Evolutionary conservation across 2,888 invertebrate species (phyloP), one percentile per base, ranked within the genome.

Genomic region (Heliconius ismenius): DNA sequence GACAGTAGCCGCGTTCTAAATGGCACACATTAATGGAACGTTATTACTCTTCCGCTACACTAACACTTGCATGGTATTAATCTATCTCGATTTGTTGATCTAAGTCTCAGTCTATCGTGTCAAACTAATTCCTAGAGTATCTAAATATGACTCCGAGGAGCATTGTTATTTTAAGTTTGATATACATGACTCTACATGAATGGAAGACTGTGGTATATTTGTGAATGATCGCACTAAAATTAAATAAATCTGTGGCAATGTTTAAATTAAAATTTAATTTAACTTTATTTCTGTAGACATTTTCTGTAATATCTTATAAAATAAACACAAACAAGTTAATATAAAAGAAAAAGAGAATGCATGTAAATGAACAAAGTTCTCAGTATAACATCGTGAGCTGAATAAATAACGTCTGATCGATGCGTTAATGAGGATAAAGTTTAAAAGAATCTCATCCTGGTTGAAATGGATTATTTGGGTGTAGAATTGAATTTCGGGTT

Each of bases 11-110:
- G 89, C 87, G 87, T 90, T 89, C 91, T 90, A 91, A 92, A 93
- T 91, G 91, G 88, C 86, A 86, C 86, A 91, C 92, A 93, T 92
- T 92, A 92, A 90, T 90, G 90, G 87, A 90, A 90, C 90, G 89
- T 90, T 92, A 92, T 92, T 91, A 90, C 92, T 90, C 89, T 89
- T 90, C 88, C 88, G 87, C 89, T 90, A 87, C 88, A 88, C 86
- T 86, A 87, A 89, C 91, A 90, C 90, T 91, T 89, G 91, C 87
- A 88, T 87, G 84, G 87, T 91, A 91, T 92, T 92, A 92, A 92
- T 92, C 91, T 90, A 88, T 89, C 89, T 88, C 81, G 84, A 87
- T 86, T 84, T 88, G 86, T 86, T 88, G 86, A 85, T 87, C 79
- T 82, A 84, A 84, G 87, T 87, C 79, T 82, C 84, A 84, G 87